Evolutionary conservation across 2,113 vertebrate species (phyloP).

Genomic region (Cochlearius cochlearius): DNA sequence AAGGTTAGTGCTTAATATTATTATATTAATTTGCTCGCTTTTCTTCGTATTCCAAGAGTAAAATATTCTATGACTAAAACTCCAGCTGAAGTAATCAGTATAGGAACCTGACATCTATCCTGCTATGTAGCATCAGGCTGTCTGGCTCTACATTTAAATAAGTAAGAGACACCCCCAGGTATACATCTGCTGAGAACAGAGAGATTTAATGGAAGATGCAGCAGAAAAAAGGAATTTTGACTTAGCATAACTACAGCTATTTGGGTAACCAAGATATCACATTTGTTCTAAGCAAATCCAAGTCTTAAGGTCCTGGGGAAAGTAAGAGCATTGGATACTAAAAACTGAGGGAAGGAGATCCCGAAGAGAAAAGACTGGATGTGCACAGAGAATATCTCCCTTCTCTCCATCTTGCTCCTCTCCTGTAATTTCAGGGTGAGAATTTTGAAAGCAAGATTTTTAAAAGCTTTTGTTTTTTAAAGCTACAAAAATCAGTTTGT

Average conservation of each 20-base stretch:
- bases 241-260: neutral
- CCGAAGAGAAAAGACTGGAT: neutral
- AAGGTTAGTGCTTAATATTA: slow-evolving; percentile 44
- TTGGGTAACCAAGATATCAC: neutral
- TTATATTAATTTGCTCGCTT: neutral
- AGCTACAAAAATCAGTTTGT: neutral
- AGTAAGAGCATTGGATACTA: neutral
- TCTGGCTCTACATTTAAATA: neutral
- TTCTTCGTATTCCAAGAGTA: neutral
- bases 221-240: neutral
- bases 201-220: neutral
- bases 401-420: neutral
- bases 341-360: neutral
- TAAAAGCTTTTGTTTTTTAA: neutral
- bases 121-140: neutral
- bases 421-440: neutral
- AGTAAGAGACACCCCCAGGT: neutral
- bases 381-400: neutral
- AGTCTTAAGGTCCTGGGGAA: neutral
- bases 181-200: neutral
- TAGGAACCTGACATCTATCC: neutral
- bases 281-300: neutral
- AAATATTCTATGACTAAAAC: neutral
- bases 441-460: neutral
- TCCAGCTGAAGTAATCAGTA: neutral